Evolutionary conservation across 2,113 vertebrate species (phyloP).

Genomic region (Bufo gargarizans): DNA sequence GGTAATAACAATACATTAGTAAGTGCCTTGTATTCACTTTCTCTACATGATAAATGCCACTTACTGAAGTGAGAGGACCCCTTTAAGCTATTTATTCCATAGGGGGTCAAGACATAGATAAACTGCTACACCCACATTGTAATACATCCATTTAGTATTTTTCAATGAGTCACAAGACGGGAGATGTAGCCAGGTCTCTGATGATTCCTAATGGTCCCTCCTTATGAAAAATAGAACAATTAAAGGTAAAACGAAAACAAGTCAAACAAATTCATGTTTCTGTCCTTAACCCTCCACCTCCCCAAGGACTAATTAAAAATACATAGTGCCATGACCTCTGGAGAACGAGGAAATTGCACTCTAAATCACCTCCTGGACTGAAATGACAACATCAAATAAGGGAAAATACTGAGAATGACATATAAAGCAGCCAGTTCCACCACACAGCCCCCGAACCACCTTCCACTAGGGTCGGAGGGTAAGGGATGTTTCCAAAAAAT

Average conservation of each 20-base stretch:
- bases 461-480: neutral
- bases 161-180: neutral
- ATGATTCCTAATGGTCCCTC: neutral
- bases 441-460: neutral
- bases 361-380: slow-evolving; percentile 7
- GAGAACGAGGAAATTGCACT: neutral
- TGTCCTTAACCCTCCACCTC: neutral
- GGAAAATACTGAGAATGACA: neutral
- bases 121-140: neutral
- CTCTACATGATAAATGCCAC: no score
- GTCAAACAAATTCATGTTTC: neutral
- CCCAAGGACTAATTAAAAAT: neutral
- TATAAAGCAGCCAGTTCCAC: neutral
- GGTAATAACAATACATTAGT: no score
- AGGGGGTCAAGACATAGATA: no score
- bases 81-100: neutral
- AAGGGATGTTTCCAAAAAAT: no score
- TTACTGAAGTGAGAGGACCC: no score
- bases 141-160: neutral
- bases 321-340: slow-evolving; percentile 4
- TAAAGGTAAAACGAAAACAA: slow-evolving; percentile 5
- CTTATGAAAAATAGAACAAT: slow-evolving; percentile 11
- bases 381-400: neutral
- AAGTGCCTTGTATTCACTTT: no score
- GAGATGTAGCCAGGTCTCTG: neutral